A percentile compares a stretch with the other conserved stretches of the same genome.
Evolutionary conservation across 92 coral and sea anemone species (phyloP).

Genomic region (Zoanthus sansibaricus): DNA sequence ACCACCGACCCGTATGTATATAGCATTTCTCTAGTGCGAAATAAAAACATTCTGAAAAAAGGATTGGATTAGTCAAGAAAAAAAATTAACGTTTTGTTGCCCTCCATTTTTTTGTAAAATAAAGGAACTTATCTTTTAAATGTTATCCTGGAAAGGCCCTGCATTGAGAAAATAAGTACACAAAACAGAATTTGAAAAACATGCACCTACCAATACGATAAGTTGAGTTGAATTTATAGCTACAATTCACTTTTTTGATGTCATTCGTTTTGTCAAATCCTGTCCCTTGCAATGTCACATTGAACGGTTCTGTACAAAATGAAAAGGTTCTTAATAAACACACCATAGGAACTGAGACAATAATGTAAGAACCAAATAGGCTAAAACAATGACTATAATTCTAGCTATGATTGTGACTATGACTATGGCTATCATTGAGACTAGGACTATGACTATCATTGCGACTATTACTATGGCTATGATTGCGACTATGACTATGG

Average conservation of each 20-base stretch:
- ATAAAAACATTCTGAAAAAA: too few relatives aligned
- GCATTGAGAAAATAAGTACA: neutral
- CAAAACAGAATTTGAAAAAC: neutral
- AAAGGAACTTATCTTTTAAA: neutral
- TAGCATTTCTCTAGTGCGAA: too few relatives aligned
- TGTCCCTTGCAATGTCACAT: conserved; percentile 20
- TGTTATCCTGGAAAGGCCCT: neutral
- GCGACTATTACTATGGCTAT: too few relatives aligned
- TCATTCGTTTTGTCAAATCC: conserved; percentile 22
- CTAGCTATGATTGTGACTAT: neutral
- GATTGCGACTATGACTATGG: too few relatives aligned
- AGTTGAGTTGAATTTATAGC: conserved; percentile 14
- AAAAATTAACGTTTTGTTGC: too few relatives aligned
- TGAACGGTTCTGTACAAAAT: conserved; percentile 1
- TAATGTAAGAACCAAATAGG: too few relatives aligned
- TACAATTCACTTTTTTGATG: conserved; percentile 13
- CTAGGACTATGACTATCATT: too few relatives aligned
- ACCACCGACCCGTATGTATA: too few relatives aligned
- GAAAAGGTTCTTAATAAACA: neutral
- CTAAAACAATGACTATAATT: neutral
- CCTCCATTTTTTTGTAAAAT: neutral
- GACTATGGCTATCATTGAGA: neutral
- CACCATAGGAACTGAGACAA: too few relatives aligned
- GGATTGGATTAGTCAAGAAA: too few relatives aligned
- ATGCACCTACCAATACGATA: conserved; percentile 8